phyloP scores from a whole-genome alignment of 1,140 invertebrate genomes.

The Drosophila parvula region DNA sequence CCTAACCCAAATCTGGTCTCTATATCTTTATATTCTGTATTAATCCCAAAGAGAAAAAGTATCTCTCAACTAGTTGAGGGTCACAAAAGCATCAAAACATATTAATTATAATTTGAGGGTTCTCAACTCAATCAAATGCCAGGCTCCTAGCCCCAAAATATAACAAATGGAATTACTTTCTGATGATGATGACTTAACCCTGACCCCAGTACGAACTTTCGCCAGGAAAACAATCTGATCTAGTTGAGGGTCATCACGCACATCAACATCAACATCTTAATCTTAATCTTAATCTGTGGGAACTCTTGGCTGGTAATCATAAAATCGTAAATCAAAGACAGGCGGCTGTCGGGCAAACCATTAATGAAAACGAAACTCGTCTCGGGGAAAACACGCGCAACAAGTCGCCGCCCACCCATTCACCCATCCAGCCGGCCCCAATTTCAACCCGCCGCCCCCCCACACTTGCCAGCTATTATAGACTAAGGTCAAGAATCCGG shows the following conservation, averaged over 20 bases:
- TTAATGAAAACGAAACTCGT: conserved; percentile 60
- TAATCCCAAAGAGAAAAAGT: conserved; percentile 17
- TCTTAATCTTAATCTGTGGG: conserved; percentile 59
- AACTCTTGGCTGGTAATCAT: conserved; percentile 65
- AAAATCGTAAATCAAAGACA: conserved; percentile 72
- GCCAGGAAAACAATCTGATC: conserved; percentile 11
- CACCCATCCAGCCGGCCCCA: background rate
- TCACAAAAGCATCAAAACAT: conserved; percentile 54
- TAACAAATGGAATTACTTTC: conserved; percentile 9
- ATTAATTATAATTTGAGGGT: conserved; percentile 27
- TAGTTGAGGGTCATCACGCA: conserved; percentile 25
- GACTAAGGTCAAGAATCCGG: conserved; percentile 82
- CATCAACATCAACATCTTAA: conserved; percentile 46
- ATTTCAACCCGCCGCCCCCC: conserved; percentile 8
- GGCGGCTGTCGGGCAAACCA: conserved; percentile 37
- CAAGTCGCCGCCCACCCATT: conserved; percentile 47
- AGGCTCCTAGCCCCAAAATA: background rate
- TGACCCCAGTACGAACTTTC: conserved; percentile 7
- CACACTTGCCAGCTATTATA: conserved; percentile 54
- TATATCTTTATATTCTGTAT: too few species aligned
- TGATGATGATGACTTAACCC: conserved; percentile 5
- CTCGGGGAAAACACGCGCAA: conserved; percentile 59
- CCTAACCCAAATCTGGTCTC: background rate
- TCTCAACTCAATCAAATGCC: background rate
- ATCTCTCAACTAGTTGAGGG: conserved; percentile 62